Conservation (phyloP, 92 coral and sea anemone genomes). For the Paramuricea clavata region DNA sequence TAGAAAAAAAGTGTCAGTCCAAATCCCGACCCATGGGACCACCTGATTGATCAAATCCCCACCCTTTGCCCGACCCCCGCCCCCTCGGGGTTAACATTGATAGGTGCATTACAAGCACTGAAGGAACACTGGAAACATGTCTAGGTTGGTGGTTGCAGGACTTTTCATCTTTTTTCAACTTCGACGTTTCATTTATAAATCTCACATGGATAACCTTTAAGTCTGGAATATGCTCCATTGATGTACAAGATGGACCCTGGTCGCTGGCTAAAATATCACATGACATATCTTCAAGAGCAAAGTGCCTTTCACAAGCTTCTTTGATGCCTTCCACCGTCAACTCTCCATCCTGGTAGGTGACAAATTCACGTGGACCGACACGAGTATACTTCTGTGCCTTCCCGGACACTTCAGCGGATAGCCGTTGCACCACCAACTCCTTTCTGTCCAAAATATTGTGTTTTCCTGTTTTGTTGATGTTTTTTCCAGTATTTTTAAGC, state of each 20-base stretch:
- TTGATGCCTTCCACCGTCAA: background rate
- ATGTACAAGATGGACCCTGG: background rate
- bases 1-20: too few species aligned
- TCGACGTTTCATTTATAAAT: background rate
- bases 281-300: background rate
- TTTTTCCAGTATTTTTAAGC: background rate
- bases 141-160: too few species aligned
- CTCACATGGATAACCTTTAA: background rate
- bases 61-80: too few species aligned
- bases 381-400: too few species aligned
- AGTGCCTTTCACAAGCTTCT: background rate
- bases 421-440: constrained; percentile 15
- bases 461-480: background rate
- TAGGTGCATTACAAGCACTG: too few species aligned
- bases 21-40: too few species aligned
- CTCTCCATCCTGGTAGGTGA: background rate
- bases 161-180: too few species aligned
- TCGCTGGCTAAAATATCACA: background rate
- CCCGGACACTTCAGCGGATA: constrained; percentile 17
- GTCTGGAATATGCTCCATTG: background rate
- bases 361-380: background rate
- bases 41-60: too few species aligned
- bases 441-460: constrained; percentile 22
- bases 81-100: too few species aligned
- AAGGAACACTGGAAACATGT: too few species aligned